These are phyloP conservation scores for Pseudochromis fuscus DNA, from an alignment of 2,797 vertebrate species.

Conservation along the genomic window DNA sequence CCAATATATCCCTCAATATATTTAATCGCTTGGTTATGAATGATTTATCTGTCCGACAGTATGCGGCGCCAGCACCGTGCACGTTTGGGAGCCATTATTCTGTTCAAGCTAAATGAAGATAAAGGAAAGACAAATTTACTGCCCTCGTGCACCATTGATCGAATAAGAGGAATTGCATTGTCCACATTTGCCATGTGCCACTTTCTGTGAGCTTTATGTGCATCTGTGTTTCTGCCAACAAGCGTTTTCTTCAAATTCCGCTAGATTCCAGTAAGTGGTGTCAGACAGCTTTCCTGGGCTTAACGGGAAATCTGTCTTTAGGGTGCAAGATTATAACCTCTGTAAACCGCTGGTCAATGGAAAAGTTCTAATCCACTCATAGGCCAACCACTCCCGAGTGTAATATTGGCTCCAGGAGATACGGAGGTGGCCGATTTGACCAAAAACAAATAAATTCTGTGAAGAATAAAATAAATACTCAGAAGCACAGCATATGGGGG, in stretches of 20 bases:
- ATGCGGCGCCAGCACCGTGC: constrained; percentile 73
- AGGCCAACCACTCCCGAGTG: constrained; percentile 75
- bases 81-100: constrained; percentile 77
- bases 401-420: constrained; percentile 76
- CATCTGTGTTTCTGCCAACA: constrained; percentile 62
- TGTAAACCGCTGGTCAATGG: constrained; percentile 83
- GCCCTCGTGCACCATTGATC: constrained; percentile 58
- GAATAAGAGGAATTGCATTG: constrained; percentile 68
- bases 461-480: constrained; percentile 78
- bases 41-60: constrained; percentile 79
- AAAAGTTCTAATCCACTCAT: constrained; percentile 82
- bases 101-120: constrained; percentile 73
- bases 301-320: constrained; percentile 85
- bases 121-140: constrained; percentile 77
- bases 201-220: constrained; percentile 62
- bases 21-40: constrained; percentile 77
- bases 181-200: constrained; percentile 69
- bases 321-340: constrained; percentile 85
- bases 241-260: constrained; percentile 73
- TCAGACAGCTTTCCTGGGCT: constrained; percentile 80
- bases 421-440: constrained; percentile 81
- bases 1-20: constrained; percentile 80
- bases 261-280: constrained; percentile 82
- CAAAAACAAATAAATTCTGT: constrained; percentile 84
- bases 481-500: constrained; percentile 58